Base-by-base conservation (phyloP, 2,113 vertebrate species). In the Malurus alboscapulatus region DNA sequence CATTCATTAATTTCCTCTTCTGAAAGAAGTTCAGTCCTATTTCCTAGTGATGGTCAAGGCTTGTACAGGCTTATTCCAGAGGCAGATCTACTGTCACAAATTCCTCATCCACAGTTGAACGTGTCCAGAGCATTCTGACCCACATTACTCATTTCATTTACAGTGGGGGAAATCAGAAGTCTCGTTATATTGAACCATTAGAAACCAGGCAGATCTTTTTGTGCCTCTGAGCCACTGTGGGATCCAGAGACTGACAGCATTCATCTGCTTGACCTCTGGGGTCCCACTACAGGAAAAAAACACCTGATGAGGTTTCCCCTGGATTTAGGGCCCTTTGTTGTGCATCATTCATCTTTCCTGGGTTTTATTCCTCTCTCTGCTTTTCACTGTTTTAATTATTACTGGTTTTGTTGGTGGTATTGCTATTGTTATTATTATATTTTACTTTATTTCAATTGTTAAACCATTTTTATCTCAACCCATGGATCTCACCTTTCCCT, bases 171-270 rank as follows among this genome's bases (percentile, higher is more conserved):
- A 57, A 48, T 27, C n/a, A 40, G 32, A 24, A 77, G 9, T 26
- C 42, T 72, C 0, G 0, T 48, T 40, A 47, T 0, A 4, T 9
- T 36, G 50, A 42, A 34, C 27, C 48, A 50, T 18, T 57, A 36
- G 57, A 76, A 48, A 29, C 1, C 8, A 61, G 29, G 30, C 18
- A 73, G 29, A 57, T 26, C 18, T 74, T 80, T 76, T 58, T 47
- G 32, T 55, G 30, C 17, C 38, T 36, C 44, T 92, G 53, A 63
- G 44, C 32, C 14, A 71, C 24, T 1, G 8, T 42, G 21, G 44
- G 51, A 59, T 2, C 1, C 2, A 71, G 38, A 84, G 47, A 53
- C 30, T 18, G n/a, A 44, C 17, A 76, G 36, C 45, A 32, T 27
- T 80, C 5, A 42, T 24, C 25, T 71, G 34, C 65, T 51, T 67